A percentile compares a stretch with the other conserved stretches of the same genome.
Evolutionary conservation across 2,888 invertebrate species (phyloP).

Genomic region (Epinotia ramella): DNA sequence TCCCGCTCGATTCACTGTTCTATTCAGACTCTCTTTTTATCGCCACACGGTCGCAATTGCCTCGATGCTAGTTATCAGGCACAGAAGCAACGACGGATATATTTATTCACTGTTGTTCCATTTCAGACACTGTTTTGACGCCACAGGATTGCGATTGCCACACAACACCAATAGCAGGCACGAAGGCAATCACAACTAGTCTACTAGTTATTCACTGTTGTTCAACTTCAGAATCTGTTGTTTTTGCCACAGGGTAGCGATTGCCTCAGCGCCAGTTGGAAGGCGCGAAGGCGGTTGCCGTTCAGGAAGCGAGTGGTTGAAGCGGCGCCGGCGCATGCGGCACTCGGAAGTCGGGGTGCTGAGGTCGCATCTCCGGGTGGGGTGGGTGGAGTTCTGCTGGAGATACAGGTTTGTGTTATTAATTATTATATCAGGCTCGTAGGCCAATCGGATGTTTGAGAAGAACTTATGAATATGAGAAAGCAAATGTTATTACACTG

Average conservation of each 20-base stretch:
- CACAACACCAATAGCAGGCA: neutral
- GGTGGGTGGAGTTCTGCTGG: slow-evolving; percentile 68
- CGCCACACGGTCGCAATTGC: neutral
- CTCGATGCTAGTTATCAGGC: neutral
- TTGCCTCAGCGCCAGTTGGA: slow-evolving; percentile 76
- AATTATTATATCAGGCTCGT: neutral
- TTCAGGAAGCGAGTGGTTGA: slow-evolving; percentile 80
- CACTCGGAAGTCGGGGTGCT: slow-evolving; percentile 73
- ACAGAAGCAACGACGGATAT: neutral
- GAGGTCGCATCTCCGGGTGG: slow-evolving; percentile 70
- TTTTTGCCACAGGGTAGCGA: slow-evolving; percentile 38
- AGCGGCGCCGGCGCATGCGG: slow-evolving; percentile 66
- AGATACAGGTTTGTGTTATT: slow-evolving; percentile 20
- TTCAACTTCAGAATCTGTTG: slow-evolving; percentile 7
- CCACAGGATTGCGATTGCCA: neutral
- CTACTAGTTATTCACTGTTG: neutral
- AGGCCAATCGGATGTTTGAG: neutral
- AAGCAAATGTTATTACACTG: neutral
- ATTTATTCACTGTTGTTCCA: neutral
- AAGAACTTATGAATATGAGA: neutral
- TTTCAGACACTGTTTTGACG: neutral
- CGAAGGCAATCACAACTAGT: neutral
- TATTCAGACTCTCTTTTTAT: neutral
- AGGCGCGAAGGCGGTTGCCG: slow-evolving; percentile 79
- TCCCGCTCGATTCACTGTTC: neutral